Percentiles rank a stretch among this genome's conserved stretches.
phyloP scores from a whole-genome alignment of 2,113 vertebrate genomes.

The Laticauda colubrina region DNA sequence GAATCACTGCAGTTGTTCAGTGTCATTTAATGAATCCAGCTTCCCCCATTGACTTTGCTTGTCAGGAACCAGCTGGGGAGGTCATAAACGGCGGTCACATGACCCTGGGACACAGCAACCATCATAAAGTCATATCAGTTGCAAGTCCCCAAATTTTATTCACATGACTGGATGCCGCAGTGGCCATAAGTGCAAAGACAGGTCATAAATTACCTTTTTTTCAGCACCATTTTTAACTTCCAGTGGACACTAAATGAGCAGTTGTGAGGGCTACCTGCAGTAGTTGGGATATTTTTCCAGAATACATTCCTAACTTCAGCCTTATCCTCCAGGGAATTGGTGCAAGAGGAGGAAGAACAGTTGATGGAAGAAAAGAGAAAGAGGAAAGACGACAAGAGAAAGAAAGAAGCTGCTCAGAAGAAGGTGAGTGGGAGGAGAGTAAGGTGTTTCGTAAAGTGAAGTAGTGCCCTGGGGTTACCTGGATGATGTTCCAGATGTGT shows the following conservation, averaged over 20 bases:
- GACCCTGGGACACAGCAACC: not conserved
- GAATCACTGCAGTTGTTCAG: not conserved
- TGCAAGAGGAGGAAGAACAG: conserved; percentile 86
- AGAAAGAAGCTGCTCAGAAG: conserved; percentile 87
- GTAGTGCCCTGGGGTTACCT: too few species aligned
- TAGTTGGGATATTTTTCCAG: conserved; percentile 38
- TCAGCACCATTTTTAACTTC: not conserved
- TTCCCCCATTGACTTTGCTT: not conserved
- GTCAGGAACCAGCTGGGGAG: not conserved
- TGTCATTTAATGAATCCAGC: not conserved
- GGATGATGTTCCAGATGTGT: conserved; percentile 4
- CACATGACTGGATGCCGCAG: not conserved
- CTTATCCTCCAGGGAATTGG: conserved; percentile 48
- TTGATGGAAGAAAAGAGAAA: conserved; percentile 95
- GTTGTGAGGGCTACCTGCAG: not conserved
- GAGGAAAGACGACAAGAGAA: conserved; percentile 87
- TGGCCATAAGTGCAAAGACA: not conserved
- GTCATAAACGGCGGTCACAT: not conserved
- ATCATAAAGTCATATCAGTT: not conserved
- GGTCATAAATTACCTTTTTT: not conserved
- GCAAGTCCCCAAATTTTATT: not conserved
- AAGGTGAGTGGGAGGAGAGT: conserved; percentile 73
- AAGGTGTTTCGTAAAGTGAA: not conserved
- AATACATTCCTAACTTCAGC: conserved; percentile 26
- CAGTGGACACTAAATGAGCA: not conserved